A percentile compares a stretch with the other conserved stretches of the same genome.
Evolutionary conservation across 2,113 vertebrate species (phyloP).

Genomic region (Gymnorhina tibicen): DNA sequence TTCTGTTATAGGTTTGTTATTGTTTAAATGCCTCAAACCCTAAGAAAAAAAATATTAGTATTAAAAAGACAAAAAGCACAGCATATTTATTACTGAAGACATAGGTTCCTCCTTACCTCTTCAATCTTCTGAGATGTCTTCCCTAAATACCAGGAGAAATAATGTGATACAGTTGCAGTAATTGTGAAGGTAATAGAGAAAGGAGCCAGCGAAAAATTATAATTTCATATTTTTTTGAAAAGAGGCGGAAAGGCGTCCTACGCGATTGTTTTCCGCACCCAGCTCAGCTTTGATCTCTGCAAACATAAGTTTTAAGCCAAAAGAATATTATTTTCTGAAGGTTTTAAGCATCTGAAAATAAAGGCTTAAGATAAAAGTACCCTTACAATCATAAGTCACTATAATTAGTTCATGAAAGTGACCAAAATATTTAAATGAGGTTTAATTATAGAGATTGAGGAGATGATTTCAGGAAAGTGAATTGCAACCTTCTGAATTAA

Average conservation of each 20-base stretch:
- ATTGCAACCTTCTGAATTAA: background rate
- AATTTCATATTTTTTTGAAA: background rate
- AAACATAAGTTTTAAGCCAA: background rate
- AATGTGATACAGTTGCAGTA: background rate
- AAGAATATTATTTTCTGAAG: background rate
- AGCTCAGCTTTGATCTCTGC: background rate
- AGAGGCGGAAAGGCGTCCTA: background rate
- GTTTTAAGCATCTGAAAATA: conserved; percentile 1
- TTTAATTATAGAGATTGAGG: conserved; percentile 31
- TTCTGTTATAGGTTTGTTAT: background rate
- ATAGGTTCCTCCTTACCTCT: background rate
- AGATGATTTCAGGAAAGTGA: background rate
- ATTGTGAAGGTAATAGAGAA: background rate
- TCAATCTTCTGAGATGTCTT: background rate
- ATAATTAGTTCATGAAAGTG: conserved; percentile 25
- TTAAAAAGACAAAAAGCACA: background rate
- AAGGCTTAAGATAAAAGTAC: background rate
- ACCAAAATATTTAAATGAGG: conserved; percentile 36
- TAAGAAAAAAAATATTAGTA: background rate
- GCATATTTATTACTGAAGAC: background rate
- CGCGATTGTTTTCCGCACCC: background rate
- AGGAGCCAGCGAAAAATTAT: background rate
- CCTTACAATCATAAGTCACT: background rate
- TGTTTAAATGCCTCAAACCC: background rate
- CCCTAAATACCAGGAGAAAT: background rate